A percentile compares a stretch with the other conserved stretches of the same genome.
Evolutionary conservation across 2,888 invertebrate species (phyloP).

Genomic region (Apotomis betuletana): DNA sequence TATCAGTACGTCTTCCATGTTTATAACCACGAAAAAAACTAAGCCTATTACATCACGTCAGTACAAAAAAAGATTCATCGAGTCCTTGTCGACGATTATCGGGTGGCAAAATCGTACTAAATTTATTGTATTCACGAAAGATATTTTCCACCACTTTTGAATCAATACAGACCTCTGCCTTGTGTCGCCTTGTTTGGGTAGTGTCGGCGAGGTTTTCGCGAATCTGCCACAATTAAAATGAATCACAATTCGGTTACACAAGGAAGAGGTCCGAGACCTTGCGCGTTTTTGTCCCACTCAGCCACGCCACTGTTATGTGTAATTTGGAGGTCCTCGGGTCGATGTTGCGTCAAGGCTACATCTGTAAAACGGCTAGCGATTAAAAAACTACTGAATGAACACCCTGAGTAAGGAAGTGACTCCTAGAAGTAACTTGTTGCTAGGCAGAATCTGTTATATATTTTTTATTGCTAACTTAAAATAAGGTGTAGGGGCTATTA

Average conservation of each 20-base stretch:
- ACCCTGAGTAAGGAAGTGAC: constrained; percentile 31
- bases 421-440: constrained; percentile 30
- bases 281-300: constrained; percentile 69
- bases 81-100: too few relatives aligned
- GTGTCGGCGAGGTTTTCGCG: constrained; percentile 34
- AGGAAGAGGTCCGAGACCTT: constrained; percentile 67
- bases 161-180: constrained; percentile 27
- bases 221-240: constrained; percentile 41
- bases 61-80: too few relatives aligned
- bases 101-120: too few relatives aligned
- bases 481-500: background rate
- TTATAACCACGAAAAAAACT: too few relatives aligned
- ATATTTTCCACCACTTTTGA: constrained; percentile 26
- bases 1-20: too few relatives aligned
- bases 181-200: constrained; percentile 25
- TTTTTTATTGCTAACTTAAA: constrained; percentile 8
- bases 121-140: too few relatives aligned
- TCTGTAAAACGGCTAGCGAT: constrained; percentile 46
- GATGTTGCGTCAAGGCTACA: constrained; percentile 68
- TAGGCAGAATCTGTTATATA: constrained; percentile 20
- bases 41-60: too few relatives aligned
- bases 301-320: constrained; percentile 80
- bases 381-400: constrained; percentile 41
- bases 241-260: constrained; percentile 56
- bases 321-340: constrained; percentile 82